Percentiles rank a stretch among this genome's conserved stretches.
These are phyloP conservation scores for roundworm (Caenorhabditis elegans) DNA, from an alignment of 1,140 invertebrate species.

Conservation along the genomic window WBcel235 BX284605.5:130501-131000, in stretches of 20 bases:
- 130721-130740: slow-evolving; percentile 95
- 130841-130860: not conserved
- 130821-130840: slow-evolving; percentile 57
- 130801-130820: slow-evolving; percentile 95
- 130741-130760: slow-evolving; percentile 74
- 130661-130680: slow-evolving; percentile 74
- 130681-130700: slow-evolving; percentile 91
- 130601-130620: slow-evolving; percentile 84
- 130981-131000: too few species aligned
- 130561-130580: slow-evolving; percentile 80
- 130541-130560: slow-evolving; percentile 79
- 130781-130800: slow-evolving; percentile 84
- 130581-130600: slow-evolving; percentile 90
- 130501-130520: slow-evolving; percentile 93
- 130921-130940: too few species aligned
- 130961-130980: too few species aligned
- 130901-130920: too few species aligned
- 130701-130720: slow-evolving; percentile 90
- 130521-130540: slow-evolving; percentile 90
- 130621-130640: slow-evolving; percentile 82
- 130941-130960: too few species aligned
- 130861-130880: not conserved
- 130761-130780: slow-evolving; percentile 71
- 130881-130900: too few species aligned
- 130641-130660: slow-evolving; percentile 57